Base-by-base conservation (phyloP, 2,113 vertebrate species). In the Colinus virginianus region DNA sequence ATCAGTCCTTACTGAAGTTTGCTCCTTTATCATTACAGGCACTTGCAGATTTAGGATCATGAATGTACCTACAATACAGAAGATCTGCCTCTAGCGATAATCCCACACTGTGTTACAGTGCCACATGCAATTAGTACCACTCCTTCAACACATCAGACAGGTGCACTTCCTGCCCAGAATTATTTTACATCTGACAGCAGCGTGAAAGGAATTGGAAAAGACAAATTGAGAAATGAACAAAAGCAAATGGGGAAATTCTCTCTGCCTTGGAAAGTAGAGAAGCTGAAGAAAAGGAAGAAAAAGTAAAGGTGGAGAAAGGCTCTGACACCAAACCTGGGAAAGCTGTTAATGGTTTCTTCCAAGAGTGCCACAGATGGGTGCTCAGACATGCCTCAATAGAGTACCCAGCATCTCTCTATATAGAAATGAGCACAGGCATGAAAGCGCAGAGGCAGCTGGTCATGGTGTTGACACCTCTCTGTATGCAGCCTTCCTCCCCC, bases 31-130 rank as follows among this genome's bases (percentile, higher is more conserved):
- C 16, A 15, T 68, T 91, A 90, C 64, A 86, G 66, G 51, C 79
- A 76, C 17, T 90, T 90, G 53, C 88, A 94, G 90, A 79, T 72
- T 77, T 72, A 70, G 25, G 63, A 95, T 82, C 74, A 89, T 18
- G 42, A 76, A 62, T 70, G 45, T 38, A 74, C 38, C 58, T 72
- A 62, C 70, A 61, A 19, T 38, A 93, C 64, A 95, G 70, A 81
- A 78, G 34, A 88, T 43, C 53, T 88, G 88, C 70, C 90, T 87
- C 69, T 59, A 76, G 70, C 77, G 53, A 82, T 90, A 90, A 89
- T 36, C 55, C 63, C 77, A 43, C 38, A 49, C 18, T 70, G 22
- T 70, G 45, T 59, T 84, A 62, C 55, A 62, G 23, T 82, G 92
- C 42, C 90, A 95, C 63, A 49, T 1, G 2, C 70, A 89, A 92